Evolutionary conservation across 2,797 vertebrate species (phyloP).

Genomic region (Trematomus bernacchii): DNA sequence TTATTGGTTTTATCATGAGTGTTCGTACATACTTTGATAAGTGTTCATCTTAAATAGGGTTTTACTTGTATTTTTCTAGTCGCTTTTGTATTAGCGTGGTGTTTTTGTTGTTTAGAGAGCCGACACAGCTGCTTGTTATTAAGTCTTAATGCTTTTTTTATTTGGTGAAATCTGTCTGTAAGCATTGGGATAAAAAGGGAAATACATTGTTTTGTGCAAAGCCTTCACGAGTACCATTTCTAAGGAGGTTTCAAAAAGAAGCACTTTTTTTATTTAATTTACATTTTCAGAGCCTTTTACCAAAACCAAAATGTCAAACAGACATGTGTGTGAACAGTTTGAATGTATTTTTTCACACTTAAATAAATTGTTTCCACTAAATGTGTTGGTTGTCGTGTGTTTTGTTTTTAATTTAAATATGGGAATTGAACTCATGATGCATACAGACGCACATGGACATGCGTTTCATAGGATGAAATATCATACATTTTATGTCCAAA

Average conservation of each 20-base stretch:
- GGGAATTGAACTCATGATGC: background rate
- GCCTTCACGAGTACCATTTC: background rate
- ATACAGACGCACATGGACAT: too few relatives aligned
- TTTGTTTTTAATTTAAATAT: background rate
- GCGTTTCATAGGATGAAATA: too few relatives aligned
- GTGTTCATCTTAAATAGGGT: constrained; percentile 17
- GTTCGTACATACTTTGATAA: background rate
- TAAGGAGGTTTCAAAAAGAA: constrained; percentile 17
- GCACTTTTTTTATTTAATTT: background rate
- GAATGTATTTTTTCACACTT: constrained; percentile 12
- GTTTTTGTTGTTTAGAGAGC: constrained; percentile 8
- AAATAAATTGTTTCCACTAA: constrained; percentile 56
- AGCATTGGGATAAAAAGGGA: constrained; percentile 1
- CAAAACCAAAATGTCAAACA: background rate
- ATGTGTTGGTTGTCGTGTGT: background rate
- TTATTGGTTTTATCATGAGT: background rate
- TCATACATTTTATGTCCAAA: too few relatives aligned
- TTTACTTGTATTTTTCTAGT: background rate
- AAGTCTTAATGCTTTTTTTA: background rate
- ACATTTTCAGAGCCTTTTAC: background rate
- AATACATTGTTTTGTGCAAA: background rate
- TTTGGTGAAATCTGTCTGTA: background rate
- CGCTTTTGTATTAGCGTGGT: background rate
- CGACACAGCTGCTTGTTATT: background rate
- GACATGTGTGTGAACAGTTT: constrained; percentile 5